Evolutionary conservation across 2,888 invertebrate genomes (phyloP), one percentile per base, ranked within the genome.

Genomic region (Eristalis pertinax): DNA sequence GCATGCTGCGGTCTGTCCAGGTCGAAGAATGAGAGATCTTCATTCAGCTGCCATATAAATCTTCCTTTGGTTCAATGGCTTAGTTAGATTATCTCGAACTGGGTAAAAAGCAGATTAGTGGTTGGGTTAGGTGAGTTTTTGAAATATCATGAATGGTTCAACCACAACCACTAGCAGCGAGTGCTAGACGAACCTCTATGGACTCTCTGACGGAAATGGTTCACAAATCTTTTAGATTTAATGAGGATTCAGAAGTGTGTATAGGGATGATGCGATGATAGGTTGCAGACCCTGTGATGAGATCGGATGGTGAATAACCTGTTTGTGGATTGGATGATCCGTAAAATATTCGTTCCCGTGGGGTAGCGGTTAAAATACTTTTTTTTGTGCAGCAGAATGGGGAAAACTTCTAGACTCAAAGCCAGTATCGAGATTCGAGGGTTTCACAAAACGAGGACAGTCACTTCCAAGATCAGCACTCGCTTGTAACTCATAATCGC

Each of bases 21-120:
- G 32, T 13, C 70, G 24, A 80, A 73, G 77, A 70, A 78, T 83
- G 75, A 76, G 79, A 84, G 83, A 80, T 87, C 87, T 87, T 83
- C 72, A 87, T 87, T 87, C 76, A 69, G 72, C 83, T 73, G 79
- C 79, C 75, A 73, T 76, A 87, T 84, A 87, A 76, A 87, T 87
- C 84, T 76, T 73, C 60, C 64, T 56, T 75, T 62, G 67, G 79
- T 87, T 87, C 83, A 79, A 76, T 84, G 84, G 76, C 83, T 75
- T 50, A 79, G 76, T 79, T 72, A 80, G 87, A 87, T 87, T 80
- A 87, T 87, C 79, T 78, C 50, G 62, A 78, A 82, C 74, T 74
- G 69, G 78, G 81, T 69, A 70, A 81, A 69, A 73, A 35, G 82
- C 65, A 82, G 83, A 83, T 83, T 83, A 79, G 87, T 73, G 72